Conservation (phyloP, 1,140 invertebrate genomes). For the Coptotermes formosanus region DNA sequence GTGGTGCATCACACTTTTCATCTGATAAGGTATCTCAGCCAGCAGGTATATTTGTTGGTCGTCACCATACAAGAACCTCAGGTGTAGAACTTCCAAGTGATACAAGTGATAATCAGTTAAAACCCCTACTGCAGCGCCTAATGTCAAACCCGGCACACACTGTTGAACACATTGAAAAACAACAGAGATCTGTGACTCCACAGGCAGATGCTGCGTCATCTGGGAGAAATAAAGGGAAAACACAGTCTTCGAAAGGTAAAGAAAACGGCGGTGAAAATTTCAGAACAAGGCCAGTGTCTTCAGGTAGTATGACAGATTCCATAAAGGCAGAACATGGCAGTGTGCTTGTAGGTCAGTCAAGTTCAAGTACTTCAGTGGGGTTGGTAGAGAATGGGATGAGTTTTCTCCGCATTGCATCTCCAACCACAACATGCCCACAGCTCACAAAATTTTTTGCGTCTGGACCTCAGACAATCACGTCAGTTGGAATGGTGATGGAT, state of each 20-base stretch:
- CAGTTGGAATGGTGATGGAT: slow-evolving; percentile 13
- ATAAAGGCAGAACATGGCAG: neutral
- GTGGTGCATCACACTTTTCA: slow-evolving; percentile 40
- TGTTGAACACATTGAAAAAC: slow-evolving; percentile 85
- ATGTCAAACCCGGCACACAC: slow-evolving; percentile 79
- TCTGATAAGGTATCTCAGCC: slow-evolving; percentile 27
- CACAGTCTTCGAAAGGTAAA: neutral
- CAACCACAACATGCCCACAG: slow-evolving; percentile 38
- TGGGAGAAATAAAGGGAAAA: slow-evolving; percentile 44
- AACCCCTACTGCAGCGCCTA: slow-evolving; percentile 61
- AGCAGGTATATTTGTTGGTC: slow-evolving; percentile 27
- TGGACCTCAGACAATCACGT: neutral
- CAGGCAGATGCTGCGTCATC: slow-evolving; percentile 41
- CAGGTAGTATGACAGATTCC: neutral
- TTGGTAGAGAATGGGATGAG: slow-evolving; percentile 53
- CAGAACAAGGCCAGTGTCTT: slow-evolving; percentile 2
- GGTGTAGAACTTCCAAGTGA: slow-evolving; percentile 31
- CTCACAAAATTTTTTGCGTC: neutral
- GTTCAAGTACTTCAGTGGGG: slow-evolving; percentile 32
- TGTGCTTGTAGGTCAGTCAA: slow-evolving; percentile 37
- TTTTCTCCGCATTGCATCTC: slow-evolving; percentile 53
- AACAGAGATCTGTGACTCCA: slow-evolving; percentile 71
- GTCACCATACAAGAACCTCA: slow-evolving; percentile 41
- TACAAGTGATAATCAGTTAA: slow-evolving; percentile 23
- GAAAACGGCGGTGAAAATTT: slow-evolving; percentile 40